Base-by-base conservation (phyloP, 1,140 invertebrate genomes). In the Ceratina calcarata region DNA sequence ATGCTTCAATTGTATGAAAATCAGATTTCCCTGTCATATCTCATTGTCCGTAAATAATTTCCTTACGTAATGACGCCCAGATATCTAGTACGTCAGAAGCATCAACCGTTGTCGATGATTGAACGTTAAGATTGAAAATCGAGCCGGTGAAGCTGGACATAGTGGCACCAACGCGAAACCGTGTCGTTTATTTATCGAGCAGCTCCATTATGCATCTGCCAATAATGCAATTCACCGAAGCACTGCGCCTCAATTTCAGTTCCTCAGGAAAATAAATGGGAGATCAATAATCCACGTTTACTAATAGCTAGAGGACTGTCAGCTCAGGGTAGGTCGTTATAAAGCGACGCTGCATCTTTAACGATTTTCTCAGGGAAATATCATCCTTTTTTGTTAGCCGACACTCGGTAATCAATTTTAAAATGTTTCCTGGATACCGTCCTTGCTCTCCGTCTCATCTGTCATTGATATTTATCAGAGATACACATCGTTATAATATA, bases 221-320 rank as follows among this genome's bases (percentile, higher is more conserved):
- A 64, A 78, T 71, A 78, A 78, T 64, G 76, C 60, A 55, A 69
- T 77, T 77, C 74, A 32, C 16, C 71, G 73, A 76, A 57, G 20
- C 62, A 51, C 32, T 27, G 53, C 22, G 51, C 60, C 68, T 78
- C 68, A 64, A 64, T 72, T 78, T 78, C 60, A 71, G 16, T 72
- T 57, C 58, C 49, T 12, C 7, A 24, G 68, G 58, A 66, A 83
- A 66, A 66, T 60, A 27, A 70, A 24, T 32, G 10, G 24, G 3
- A 2, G 57, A 73, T 74, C 74, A 32, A 76, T 76, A 85, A 81
- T 81, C 70, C 62, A 58, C 60, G 72, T 74, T 82, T 78, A 27
- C 53, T 78, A 81, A 84, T 68, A 76, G 61, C 53, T 27, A 15
- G 22, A 55, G 22, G 20, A 72, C 37, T 72, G 49, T 24, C 71